Conservation (phyloP, 2,113 vertebrate genomes). For the Phoxinus phoxinus region DNA sequence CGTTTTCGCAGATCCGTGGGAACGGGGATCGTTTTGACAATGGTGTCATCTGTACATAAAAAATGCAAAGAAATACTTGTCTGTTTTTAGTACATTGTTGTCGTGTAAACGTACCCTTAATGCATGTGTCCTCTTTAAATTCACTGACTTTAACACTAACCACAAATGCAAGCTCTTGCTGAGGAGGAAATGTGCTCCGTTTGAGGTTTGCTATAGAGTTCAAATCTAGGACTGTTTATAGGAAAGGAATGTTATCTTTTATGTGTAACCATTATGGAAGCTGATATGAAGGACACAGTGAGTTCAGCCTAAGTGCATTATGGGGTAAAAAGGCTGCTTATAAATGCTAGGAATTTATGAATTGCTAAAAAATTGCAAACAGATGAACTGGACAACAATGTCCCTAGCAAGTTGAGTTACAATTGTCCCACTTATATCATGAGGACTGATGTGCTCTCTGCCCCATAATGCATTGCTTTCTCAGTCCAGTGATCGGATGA, state of each 20-base stretch:
- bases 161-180: background rate
- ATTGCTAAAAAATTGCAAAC: background rate
- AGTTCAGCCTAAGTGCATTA: conserved; percentile 2
- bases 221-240: conserved; percentile 12
- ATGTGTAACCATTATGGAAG: conserved; percentile 6
- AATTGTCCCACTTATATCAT: background rate
- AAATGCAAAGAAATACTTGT: no score
- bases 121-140: background rate
- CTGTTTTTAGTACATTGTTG: no score
- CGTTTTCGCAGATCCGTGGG: no score
- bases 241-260: conserved; percentile 31
- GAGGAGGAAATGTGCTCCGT: background rate
- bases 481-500: background rate
- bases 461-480: conserved; percentile 7
- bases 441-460: background rate
- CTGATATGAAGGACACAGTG: background rate
- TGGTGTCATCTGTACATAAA: no score
- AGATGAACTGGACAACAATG: background rate
- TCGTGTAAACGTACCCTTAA: background rate
- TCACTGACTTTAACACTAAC: background rate
- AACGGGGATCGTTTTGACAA: no score
- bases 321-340: background rate
- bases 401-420: background rate
- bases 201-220: conserved; percentile 15
- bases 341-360: background rate